Base-by-base conservation (phyloP, 2,888 invertebrate genomes). In the Calameuta idolon region DNA sequence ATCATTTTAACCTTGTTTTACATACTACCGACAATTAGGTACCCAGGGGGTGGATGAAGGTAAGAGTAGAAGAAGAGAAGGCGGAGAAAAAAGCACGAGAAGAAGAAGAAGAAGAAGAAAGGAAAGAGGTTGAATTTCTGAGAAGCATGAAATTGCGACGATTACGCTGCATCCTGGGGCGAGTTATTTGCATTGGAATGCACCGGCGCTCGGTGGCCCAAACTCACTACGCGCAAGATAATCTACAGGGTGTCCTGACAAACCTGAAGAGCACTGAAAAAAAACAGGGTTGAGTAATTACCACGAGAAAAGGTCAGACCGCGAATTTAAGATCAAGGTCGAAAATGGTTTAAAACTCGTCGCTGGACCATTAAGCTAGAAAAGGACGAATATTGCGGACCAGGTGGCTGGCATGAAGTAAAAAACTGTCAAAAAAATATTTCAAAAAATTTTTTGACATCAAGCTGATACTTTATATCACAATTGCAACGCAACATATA, bases 131-230 rank as follows among this genome's bases (percentile, higher is more conserved):
- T 84, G 87, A 84, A 89, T 89, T 91, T 91, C 91, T 87, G 87
- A 88, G 90, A 91, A 91, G 85, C 88, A 87, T 87, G 87, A 90
- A 91, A 91, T 91, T 90, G 87, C 90, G 83, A 87, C 87, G 88
- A 91, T 91, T 91, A 91, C 88, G 85, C 83, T 79, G 81, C 84
- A 85, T 85, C 87, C 82, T 85, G 86, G 87, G 90, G 85, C 81
- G 83, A 85, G 87, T 84, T 87, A 91, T 91, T 91, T 90, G 90
- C 90, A 91, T 91, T 86, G 91, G 91, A 91, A 91, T 91, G 90
- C 87, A 87, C 84, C 85, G 83, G 80, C 81, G 83, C 82, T 82
- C 84, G 84, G 85, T 86, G 87, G 87, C 89, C 90, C 85, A 89
- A 90, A 90, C 87, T 87, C 85, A 84, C 86, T 85, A 86, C 82